phyloP scores from a whole-genome alignment of 2,888 invertebrate genomes.

The Platycheirus albimanus region DNA sequence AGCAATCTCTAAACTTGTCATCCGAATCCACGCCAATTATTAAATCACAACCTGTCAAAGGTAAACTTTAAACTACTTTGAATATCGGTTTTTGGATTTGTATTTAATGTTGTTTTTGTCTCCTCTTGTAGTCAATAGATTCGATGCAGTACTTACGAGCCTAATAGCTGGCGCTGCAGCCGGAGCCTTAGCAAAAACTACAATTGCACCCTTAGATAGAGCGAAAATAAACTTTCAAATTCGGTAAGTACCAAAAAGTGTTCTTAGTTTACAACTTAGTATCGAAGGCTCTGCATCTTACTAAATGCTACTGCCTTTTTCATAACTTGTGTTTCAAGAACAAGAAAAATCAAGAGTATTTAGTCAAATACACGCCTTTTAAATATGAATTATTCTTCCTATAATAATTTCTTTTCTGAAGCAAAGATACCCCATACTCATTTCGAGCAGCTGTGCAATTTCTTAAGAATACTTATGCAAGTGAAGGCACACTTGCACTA shows the following conservation, averaged over 20 bases:
- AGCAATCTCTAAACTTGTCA: not conserved
- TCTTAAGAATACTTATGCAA: constrained; percentile 86
- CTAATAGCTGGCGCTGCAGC: constrained; percentile 95
- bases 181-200: constrained; percentile 97
- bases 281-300: too few relatives aligned
- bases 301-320: too few relatives aligned
- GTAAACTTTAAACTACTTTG: not conserved
- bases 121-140: constrained; percentile 83
- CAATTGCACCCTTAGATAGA: constrained; percentile 97
- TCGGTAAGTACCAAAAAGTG: constrained; percentile 83
- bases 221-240: constrained; percentile 99
- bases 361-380: not conserved
- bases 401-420: constrained; percentile 72
- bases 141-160: constrained; percentile 89
- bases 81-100: not conserved
- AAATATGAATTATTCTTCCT: constrained; percentile 44
- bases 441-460: constrained; percentile 88
- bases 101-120: not conserved
- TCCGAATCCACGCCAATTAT: constrained; percentile 12
- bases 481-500: constrained; percentile 91
- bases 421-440: constrained; percentile 88
- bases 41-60: constrained; percentile 15
- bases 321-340: too few relatives aligned
- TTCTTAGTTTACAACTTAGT: not conserved
- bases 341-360: too few relatives aligned